Evolutionary conservation across 1,140 invertebrate genomes (phyloP).

Genomic region (Mizuhopecten yessoensis): DNA sequence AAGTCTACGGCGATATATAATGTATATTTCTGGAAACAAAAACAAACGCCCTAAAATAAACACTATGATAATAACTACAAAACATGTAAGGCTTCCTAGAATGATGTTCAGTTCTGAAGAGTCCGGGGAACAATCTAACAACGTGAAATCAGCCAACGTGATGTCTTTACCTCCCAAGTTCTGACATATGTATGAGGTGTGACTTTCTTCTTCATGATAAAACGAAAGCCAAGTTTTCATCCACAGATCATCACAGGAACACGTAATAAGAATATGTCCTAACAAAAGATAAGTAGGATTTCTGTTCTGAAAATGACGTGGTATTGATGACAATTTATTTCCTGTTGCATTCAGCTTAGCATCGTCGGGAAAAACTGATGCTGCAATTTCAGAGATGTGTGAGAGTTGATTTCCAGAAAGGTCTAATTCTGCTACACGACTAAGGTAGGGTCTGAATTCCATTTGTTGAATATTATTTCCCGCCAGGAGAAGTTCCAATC

Average conservation of each 20-base stretch:
- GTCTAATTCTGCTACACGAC: conserved; percentile 41
- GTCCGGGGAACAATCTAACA: not conserved
- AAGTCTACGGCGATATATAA: conserved; percentile 48
- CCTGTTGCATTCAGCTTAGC: not conserved
- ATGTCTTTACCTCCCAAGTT: conserved; percentile 36
- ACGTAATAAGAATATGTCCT: conserved; percentile 40
- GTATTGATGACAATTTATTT: conserved; percentile 4
- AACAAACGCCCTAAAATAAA: not conserved
- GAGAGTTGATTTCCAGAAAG: conserved; percentile 44
- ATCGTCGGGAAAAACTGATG: not conserved
- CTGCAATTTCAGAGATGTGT: not conserved
- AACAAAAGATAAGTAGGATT: conserved; percentile 43
- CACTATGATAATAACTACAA: not conserved
- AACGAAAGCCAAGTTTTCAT: conserved; percentile 38
- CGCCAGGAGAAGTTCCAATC: conserved; percentile 40
- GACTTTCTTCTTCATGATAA: not conserved
- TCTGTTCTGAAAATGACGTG: conserved; percentile 45
- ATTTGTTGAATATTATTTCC: conserved; percentile 49
- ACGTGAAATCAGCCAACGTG: not conserved
- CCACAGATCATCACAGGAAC: conserved; percentile 50
- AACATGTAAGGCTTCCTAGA: not conserved
- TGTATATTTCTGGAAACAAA: conserved; percentile 46
- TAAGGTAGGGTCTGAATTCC: conserved; percentile 43
- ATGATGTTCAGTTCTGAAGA: not conserved
- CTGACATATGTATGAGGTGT: not conserved